Conservation (phyloP, 2,888 invertebrate species). For the Cosmia trapezina region DNA sequence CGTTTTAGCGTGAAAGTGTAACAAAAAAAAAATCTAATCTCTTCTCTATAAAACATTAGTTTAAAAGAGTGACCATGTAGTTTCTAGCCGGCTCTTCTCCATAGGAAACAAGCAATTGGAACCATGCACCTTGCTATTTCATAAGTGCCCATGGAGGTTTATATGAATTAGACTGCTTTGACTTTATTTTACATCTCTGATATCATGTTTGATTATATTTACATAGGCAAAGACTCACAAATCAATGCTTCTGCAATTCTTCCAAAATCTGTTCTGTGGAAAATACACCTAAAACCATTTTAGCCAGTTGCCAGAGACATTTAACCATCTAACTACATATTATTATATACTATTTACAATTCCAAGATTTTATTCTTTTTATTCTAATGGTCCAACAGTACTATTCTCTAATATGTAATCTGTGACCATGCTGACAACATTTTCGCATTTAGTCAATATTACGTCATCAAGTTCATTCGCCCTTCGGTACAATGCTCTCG, state of each 20-base stretch:
- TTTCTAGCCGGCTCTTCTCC: neutral
- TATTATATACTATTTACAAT: slow-evolving; percentile 55
- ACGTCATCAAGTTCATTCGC: slow-evolving; percentile 78
- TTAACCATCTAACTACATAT: slow-evolving; percentile 14
- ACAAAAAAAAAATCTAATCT: too few species aligned
- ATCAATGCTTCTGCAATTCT: neutral
- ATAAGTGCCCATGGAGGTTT: neutral
- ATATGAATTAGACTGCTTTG: neutral
- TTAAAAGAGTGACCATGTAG: neutral
- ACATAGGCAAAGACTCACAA: neutral
- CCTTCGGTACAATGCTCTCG: slow-evolving; percentile 74
- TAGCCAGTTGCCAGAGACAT: neutral
- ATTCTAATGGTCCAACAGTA: slow-evolving; percentile 73
- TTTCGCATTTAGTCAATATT: slow-evolving; percentile 77
- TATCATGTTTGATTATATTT: neutral
- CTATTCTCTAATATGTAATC: slow-evolving; percentile 84
- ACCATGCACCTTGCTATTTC: neutral
- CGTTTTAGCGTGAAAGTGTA: too few species aligned
- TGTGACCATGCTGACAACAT: slow-evolving; percentile 77
- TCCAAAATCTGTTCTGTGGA: neutral
- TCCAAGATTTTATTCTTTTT: slow-evolving; percentile 14
- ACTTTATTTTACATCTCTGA: neutral
- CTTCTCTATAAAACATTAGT: too few species aligned
- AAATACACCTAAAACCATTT: slow-evolving; percentile 11
- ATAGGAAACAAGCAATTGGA: neutral